Conservation (phyloP, 2,888 invertebrate species). For the Halictus ligatus region DNA sequence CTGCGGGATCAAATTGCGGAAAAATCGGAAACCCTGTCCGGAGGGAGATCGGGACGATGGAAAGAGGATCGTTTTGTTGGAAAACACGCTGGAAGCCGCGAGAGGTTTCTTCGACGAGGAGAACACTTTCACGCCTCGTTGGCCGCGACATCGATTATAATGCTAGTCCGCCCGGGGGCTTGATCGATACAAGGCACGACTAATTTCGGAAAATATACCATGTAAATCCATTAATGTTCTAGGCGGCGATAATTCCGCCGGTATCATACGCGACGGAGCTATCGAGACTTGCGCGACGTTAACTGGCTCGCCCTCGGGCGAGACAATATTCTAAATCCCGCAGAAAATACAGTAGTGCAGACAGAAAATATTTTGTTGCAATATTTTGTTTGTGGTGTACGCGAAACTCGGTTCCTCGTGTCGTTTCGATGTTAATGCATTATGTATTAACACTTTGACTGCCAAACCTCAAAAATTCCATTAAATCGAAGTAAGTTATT, state of each 20-base stretch:
- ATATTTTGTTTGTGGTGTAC: too few relatives aligned
- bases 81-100: background rate
- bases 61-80: background rate
- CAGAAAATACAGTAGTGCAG: background rate
- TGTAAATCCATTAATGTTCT: constrained; percentile 33
- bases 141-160: constrained; percentile 39
- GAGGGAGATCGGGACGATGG: background rate
- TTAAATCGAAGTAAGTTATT: too few relatives aligned
- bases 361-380: background rate
- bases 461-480: too few relatives aligned
- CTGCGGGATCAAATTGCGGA: background rate
- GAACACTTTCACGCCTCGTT: constrained; percentile 51
- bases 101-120: constrained; percentile 18
- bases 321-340: background rate
- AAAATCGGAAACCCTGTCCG: background rate
- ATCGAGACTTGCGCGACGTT: constrained; percentile 9
- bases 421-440: background rate
- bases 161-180: constrained; percentile 13
- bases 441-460: too few relatives aligned
- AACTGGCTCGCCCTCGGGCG: background rate
- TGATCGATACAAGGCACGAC: constrained; percentile 36
- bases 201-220: constrained; percentile 11
- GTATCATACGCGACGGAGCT: constrained; percentile 13
- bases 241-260: constrained; percentile 4
- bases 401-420: background rate